phyloP scores from a whole-genome alignment of 2,797 vertebrate species.

The Eulemur coronatus region DNA sequence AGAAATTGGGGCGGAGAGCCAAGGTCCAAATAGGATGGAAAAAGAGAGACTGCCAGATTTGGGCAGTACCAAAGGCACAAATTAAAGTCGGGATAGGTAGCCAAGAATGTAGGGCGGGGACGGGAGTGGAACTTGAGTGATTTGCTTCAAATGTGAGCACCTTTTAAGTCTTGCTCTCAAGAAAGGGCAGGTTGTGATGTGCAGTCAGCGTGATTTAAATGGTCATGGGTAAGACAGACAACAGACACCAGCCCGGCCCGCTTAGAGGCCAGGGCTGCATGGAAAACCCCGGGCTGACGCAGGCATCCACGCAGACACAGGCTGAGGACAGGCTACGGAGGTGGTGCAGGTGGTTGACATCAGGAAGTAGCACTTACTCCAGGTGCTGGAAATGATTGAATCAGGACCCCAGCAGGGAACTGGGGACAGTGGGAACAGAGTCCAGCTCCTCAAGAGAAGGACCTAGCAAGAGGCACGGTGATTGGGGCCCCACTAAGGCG shows the following conservation, averaged over 20 bases:
- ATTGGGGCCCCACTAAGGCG: neutral
- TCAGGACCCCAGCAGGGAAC: neutral
- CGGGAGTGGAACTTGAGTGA: neutral
- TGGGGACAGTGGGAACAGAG: neutral
- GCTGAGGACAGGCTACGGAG: neutral
- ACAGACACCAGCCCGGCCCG: neutral
- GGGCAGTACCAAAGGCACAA: neutral
- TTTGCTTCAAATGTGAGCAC: neutral
- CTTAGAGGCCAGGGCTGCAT: neutral
- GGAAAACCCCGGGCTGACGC: neutral
- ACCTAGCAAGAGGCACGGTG: neutral
- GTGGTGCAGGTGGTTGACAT: neutral
- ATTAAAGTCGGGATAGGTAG: neutral
- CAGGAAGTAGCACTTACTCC: neutral
- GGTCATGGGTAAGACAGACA: neutral
- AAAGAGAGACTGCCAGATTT: neutral
- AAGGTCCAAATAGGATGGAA: constrained; percentile 3
- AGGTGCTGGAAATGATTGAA: neutral
- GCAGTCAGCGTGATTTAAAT: neutral
- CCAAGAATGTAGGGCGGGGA: neutral
- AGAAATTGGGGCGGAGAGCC: neutral
- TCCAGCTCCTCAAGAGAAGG: neutral
- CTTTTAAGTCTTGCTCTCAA: neutral
- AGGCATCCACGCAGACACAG: neutral
- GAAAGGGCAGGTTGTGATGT: neutral